Evolutionary conservation across 2,888 invertebrate species (phyloP).

Genomic region (Shargacucullia verbasci): DNA sequence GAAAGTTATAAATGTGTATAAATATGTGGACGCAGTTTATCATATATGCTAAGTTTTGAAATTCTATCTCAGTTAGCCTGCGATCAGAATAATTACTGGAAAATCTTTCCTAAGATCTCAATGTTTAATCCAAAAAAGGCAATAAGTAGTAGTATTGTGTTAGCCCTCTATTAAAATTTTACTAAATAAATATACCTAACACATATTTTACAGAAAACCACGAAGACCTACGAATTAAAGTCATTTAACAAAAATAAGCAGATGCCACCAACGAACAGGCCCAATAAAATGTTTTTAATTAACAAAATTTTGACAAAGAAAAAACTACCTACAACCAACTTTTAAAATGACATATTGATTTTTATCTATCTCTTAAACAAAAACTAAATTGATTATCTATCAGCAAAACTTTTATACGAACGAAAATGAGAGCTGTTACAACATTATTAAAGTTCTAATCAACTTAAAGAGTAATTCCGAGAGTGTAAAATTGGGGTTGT

Average conservation of each 20-base stretch:
- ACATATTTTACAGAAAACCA: too few species aligned
- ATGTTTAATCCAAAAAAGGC: too few species aligned
- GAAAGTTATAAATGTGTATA: too few species aligned
- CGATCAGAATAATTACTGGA: too few species aligned
- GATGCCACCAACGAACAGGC: slow-evolving; percentile 56
- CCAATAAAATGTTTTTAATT: slow-evolving; percentile 56
- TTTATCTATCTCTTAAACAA: slow-evolving; percentile 40
- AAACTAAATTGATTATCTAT: slow-evolving; percentile 22
- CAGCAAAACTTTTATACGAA: neutral
- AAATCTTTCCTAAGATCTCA: too few species aligned
- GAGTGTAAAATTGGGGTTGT: slow-evolving; percentile 52
- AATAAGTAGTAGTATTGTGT: too few species aligned
- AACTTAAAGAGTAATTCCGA: neutral
- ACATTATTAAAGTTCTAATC: neutral
- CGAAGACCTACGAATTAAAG: slow-evolving; percentile 4
- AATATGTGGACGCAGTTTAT: too few species aligned
- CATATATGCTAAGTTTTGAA: too few species aligned
- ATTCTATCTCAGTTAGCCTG: too few species aligned
- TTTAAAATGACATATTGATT: slow-evolving; percentile 55
- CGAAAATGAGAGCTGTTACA: neutral
- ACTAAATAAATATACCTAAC: too few species aligned
- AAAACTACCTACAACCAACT: slow-evolving; percentile 33
- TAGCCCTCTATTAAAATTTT: too few species aligned
- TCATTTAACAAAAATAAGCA: slow-evolving; percentile 40
- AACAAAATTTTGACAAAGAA: slow-evolving; percentile 47